Evolutionary conservation across 1,140 invertebrate genomes (phyloP), one percentile per base, ranked within the genome.

Genomic region (Neuroterus valhalla): DNA sequence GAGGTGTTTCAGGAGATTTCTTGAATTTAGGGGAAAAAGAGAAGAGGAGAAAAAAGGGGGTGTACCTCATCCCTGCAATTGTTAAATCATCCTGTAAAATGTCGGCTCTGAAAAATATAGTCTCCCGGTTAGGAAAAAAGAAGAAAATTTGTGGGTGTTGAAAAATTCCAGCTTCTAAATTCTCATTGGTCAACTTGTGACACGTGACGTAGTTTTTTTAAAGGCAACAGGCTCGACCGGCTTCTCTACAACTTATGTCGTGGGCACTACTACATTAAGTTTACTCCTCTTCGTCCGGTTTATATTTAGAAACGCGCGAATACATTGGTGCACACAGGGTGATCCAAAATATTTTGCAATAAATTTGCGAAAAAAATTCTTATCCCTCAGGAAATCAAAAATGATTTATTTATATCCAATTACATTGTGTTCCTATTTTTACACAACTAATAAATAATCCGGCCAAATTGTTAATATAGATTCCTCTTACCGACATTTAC

Each of bases 241-340:
- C 31, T 38, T 38, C 31, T 38, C 31, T 38, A 38, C 52, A 31
- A 62, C 23, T 62, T 62, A 31, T 23, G 52, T 52, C 50, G 50
- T 50, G n/a, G 17, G 46, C 17, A 23, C 11, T 52, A 62, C 15
- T 26, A 21, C 52, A 6, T 62, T 15, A 62, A 62, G 52, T 62
- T 23, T 62, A 15, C 52, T 62, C 52, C 52, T 62, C 52, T 23
- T 62, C 52, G 21, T 62, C 26, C 52, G 52, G 23, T 62, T 62
- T 62, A 62, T 62, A 62, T 62, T 62, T 62, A 62, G 52, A 62
- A 62, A 31, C 52, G 15, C 15, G 52, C 21, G 23, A 62, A 62
- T 62, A 62, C 21, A 62, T 62, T 62, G 23, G 52, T 62, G 21
- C 52, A 62, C 50, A 52, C 23, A 31, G 52, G 52, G 50, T 52